phyloP scores from a whole-genome alignment of 37 sponge, comb jelly and placozoan species.

The Axinella damicornis region DNA sequence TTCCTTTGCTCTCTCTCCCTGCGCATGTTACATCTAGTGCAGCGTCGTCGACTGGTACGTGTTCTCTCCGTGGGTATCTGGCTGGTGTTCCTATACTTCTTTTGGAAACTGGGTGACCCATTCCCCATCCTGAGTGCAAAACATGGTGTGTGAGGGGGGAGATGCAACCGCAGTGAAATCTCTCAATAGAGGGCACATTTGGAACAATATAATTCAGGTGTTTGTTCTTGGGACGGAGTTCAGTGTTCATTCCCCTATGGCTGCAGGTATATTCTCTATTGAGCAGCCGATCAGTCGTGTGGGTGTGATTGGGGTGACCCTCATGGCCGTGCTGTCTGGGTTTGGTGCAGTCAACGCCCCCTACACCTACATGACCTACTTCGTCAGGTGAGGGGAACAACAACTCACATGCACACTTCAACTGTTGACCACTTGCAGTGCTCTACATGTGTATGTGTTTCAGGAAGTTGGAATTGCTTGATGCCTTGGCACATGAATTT shows the following conservation, averaged over 20 bases:
- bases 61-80: slow-evolving; percentile 63
- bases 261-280: slow-evolving; percentile 88
- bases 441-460: no score
- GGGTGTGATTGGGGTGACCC: slow-evolving; percentile 97
- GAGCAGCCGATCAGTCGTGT: slow-evolving; percentile 97
- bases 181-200: no score
- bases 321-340: slow-evolving; percentile 96
- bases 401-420: no score
- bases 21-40: not conserved
- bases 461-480: no score
- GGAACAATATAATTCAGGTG: no score
- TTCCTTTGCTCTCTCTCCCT: not conserved
- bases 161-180: no score
- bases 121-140: slow-evolving; percentile 92
- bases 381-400: slow-evolving; percentile 72
- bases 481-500: no score
- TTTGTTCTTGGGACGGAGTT: slow-evolving; percentile 4
- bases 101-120: slow-evolving; percentile 98
- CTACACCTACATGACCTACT: slow-evolving; percentile 98
- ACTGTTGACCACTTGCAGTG: no score
- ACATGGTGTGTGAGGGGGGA: slow-evolving; percentile 64
- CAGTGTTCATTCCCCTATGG: no score
- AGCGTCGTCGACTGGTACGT: slow-evolving; percentile 23
- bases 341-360: slow-evolving; percentile 99
- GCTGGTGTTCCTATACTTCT: slow-evolving; percentile 90